Conservation (phyloP, 2,797 vertebrate species). For the Thripadectes ignobilis region DNA sequence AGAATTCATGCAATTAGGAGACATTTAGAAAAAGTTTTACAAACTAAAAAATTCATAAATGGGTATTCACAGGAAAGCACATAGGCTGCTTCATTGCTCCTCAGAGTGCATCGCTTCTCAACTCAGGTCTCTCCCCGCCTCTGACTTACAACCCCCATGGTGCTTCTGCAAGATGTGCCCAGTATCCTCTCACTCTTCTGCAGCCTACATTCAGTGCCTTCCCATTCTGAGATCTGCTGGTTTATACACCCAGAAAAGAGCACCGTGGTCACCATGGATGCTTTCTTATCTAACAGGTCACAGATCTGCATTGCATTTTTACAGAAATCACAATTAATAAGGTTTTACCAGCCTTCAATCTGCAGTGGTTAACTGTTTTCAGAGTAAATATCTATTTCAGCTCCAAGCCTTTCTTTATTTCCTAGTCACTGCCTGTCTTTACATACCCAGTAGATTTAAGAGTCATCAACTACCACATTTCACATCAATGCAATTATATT, state of each 20-base stretch:
- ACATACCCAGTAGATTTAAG: neutral
- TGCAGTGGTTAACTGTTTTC: neutral
- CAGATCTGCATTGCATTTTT: neutral
- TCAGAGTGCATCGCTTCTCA: neutral
- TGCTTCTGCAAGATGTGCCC: neutral
- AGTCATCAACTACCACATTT: constrained; percentile 24
- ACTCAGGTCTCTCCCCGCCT: neutral
- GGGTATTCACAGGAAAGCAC: neutral
- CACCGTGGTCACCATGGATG: rapidly evolving
- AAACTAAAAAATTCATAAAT: neutral
- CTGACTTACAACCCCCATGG: neutral
- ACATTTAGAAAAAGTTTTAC: neutral
- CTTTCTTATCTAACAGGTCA: neutral
- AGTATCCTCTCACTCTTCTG: neutral
- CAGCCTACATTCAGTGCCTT: neutral
- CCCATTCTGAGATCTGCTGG: neutral
- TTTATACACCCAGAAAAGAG: neutral
- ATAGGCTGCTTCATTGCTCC: neutral
- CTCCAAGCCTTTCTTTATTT: neutral
- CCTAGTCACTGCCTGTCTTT: neutral
- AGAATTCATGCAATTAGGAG: neutral
- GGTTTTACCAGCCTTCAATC: neutral
- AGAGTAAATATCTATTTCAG: neutral
- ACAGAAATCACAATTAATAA: neutral
- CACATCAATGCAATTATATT: constrained; percentile 37